Evolutionary conservation across 2,888 invertebrate genomes (phyloP).

Genomic region (Cyclophora albipunctata): DNA sequence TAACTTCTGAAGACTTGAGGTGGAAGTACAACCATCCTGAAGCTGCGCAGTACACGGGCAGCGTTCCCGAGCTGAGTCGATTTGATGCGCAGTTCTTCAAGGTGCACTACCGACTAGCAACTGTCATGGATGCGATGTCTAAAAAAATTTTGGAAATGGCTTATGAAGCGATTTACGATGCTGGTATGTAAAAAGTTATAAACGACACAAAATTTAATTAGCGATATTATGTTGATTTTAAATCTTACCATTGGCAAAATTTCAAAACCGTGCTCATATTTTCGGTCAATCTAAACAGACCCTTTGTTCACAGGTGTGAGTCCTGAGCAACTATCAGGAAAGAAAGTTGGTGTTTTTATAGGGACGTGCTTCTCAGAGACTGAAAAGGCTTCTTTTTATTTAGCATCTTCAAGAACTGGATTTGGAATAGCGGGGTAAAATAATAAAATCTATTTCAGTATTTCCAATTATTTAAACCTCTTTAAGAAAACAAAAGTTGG

Average conservation of each 20-base stretch:
- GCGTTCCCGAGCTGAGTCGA: slow-evolving; percentile 73
- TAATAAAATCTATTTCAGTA: too few relatives aligned
- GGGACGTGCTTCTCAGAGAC: slow-evolving; percentile 72
- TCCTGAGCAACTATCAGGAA: slow-evolving; percentile 68
- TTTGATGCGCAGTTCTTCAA: slow-evolving; percentile 80
- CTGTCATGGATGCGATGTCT: slow-evolving; percentile 29
- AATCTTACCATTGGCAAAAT: too few relatives aligned
- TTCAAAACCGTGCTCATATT: too few relatives aligned
- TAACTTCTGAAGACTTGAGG: slow-evolving; percentile 68
- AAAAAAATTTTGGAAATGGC: slow-evolving; percentile 34
- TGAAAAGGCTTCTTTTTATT: slow-evolving; percentile 58
- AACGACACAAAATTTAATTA: neutral
- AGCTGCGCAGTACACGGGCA: slow-evolving; percentile 77
- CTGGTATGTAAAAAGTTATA: slow-evolving; percentile 17
- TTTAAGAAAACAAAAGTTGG: too few relatives aligned
- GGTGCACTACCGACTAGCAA: slow-evolving; percentile 58
- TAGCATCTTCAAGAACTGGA: slow-evolving; percentile 7
- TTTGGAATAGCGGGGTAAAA: slow-evolving; percentile 21
- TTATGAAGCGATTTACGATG: slow-evolving; percentile 37
- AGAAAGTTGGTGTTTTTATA: slow-evolving; percentile 53
- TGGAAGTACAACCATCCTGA: slow-evolving; percentile 37
- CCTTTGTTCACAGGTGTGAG: slow-evolving; percentile 50
- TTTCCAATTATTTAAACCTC: too few relatives aligned
- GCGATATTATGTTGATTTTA: neutral
- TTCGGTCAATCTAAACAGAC: too few relatives aligned